Base-by-base conservation (phyloP, 2,888 invertebrate genomes). In the Drosophila flavopinicola region DNA sequence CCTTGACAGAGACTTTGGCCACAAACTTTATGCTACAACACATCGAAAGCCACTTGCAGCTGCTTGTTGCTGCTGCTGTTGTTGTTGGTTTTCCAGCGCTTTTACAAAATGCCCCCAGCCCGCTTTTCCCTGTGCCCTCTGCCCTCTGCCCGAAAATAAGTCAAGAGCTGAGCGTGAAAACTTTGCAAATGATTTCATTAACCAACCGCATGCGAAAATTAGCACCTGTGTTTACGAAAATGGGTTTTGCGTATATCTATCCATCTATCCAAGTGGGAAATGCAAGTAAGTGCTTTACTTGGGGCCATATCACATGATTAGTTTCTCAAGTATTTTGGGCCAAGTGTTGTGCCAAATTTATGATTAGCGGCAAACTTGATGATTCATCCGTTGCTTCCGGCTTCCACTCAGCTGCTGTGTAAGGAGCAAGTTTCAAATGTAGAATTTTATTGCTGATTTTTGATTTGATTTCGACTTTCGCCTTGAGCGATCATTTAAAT, bases 201-300 rank as follows among this genome's bases (percentile, higher is more conserved):
- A 64, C 51, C 58, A 74, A 58, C 75, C 71, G 75, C 75, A 68
- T 75, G 75, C 48, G 72, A 69, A 75, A 75, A 75, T 72, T 72
- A 69, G 48, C 72, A 72, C 70, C 75, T 72, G 71, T 39, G 32
- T 53, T 61, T 45, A 41, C 49, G 7, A 5, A 20, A 20, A 20
- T 20, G 20, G 11, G 6, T n/a, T 10, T 42, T 39, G 25, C 15
- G 10, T n/a, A 25, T 10, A 15, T 27, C 29, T n/a, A n/a, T n/a
- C n/a, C n/a, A n/a, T n/a, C n/a, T n/a, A n/a, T n/a, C n/a, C n/a
- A 39, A 30, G 63, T 51, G 63, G 13, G 39, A 60, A 35, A 10
- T 29, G 1, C 3, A 11, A 3, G 35, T 15, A 57, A 6, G 1
- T 7, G 17, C 15, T 13, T 11, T 58, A 37, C 32, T 29, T 27